Base-by-base conservation (phyloP, 2,113 vertebrate genomes). In the Paradoxurus hermaphroditus region DNA sequence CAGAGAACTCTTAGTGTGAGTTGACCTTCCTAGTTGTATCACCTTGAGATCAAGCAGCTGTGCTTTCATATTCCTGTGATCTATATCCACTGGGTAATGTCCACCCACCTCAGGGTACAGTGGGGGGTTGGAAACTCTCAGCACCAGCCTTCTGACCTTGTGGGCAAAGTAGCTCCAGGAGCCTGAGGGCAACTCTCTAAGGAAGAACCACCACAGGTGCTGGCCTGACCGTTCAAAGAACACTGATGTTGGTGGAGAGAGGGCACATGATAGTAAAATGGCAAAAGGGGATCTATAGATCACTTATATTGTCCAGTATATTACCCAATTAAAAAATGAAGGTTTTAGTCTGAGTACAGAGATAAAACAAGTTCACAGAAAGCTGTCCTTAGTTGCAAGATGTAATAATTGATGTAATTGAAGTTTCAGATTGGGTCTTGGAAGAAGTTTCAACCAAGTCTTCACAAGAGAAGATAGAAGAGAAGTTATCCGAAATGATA, bases 331-430 rank as follows among this genome's bases (percentile, higher is more conserved):
- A 44, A 81, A 90, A 85, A 62, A 68, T 16, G 9, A 49, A 85
- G 51, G 70, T 81, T 94, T 10, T 36, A 86, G 29, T 73, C 70
- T 87, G 49, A 96, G 46, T 56, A 68, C 25, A 12, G 68, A 16
- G 21, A n/a, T 67, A 62, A 91, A 84, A 83, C 46, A 77, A 77
- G 59, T 91, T 94, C 88, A 94, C 41, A 77, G 49, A 92, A 87
- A 68, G 51, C 27, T 83, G 2, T 62, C 62, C 82, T 94, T 86
- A 91, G 79, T 51, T 77, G 10, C 36, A 90, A 70, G 79, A 67
- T 86, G 19, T 81, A 94, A 44, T 86, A 36, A 44, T 81, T 81
- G 51, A 44, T 62, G 7, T 81, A 81, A 90, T 0, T 53, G 62
- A 79, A 86, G 23, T 53, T 90, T 94, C 49, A 86, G 39, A 78